A percentile compares a stretch with the other conserved stretches of the same genome.
Evolutionary conservation across 37 sponge, comb jelly and placozoan genomes (phyloP).

Genomic region (Halichondria panicea): DNA sequence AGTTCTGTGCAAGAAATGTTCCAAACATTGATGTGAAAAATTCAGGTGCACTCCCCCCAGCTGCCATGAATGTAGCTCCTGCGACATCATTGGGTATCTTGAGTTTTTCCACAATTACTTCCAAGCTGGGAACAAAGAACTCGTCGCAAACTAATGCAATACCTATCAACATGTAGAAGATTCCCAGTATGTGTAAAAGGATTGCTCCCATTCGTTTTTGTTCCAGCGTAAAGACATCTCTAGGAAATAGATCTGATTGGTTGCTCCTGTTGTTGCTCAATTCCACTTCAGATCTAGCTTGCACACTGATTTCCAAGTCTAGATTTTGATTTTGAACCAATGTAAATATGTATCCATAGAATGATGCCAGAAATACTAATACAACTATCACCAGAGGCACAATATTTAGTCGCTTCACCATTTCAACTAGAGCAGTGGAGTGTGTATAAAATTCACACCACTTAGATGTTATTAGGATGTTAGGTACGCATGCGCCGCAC

Average conservation of each 20-base stretch:
- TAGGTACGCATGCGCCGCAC: too few species aligned
- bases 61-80: not conserved
- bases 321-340: too few species aligned
- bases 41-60: not conserved
- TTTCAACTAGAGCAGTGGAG: too few species aligned
- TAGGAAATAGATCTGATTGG: not conserved
- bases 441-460: too few species aligned
- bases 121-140: not conserved
- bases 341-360: too few species aligned
- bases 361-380: too few species aligned
- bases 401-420: too few species aligned
- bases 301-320: too few species aligned
- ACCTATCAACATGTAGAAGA: not conserved
- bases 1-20: not conserved
- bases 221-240: not conserved
- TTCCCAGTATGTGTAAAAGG: not conserved
- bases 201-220: not conserved
- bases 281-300: too few species aligned
- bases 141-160: not conserved
- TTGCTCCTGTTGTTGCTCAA: too few species aligned
- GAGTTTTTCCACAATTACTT: not conserved
- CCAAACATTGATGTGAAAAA: not conserved
- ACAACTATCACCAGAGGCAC: too few species aligned
- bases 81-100: not conserved
- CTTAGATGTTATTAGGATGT: too few species aligned